Evolutionary conservation across 2,888 invertebrate genomes (phyloP).

Genomic region (Euspilapteryx auroguttella): DNA sequence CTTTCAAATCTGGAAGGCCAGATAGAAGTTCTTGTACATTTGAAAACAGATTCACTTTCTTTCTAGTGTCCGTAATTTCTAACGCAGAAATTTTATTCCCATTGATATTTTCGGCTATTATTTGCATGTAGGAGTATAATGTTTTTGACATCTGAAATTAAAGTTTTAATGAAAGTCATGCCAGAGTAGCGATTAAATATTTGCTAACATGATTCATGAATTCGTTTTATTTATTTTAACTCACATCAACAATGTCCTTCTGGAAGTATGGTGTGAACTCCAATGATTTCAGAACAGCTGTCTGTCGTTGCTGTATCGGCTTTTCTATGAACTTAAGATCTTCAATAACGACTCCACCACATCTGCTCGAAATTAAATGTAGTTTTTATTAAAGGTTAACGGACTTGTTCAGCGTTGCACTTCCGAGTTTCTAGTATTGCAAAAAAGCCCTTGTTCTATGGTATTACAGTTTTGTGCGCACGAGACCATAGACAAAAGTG

Average conservation of each 20-base stretch:
- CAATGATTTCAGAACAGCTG: background rate
- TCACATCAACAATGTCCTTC: background rate
- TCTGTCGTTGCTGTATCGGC: background rate
- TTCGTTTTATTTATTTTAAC: background rate
- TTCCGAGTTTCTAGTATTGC: too few relatives aligned
- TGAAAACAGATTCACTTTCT: too few relatives aligned
- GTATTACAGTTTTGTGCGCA: too few relatives aligned
- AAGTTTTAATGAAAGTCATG: background rate
- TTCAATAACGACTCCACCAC: background rate
- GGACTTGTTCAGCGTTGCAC: too few relatives aligned
- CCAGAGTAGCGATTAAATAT: background rate
- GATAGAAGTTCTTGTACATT: too few relatives aligned
- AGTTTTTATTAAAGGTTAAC: too few relatives aligned
- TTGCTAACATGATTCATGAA: background rate
- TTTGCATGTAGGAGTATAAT: conserved; percentile 2
- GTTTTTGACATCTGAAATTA: conserved; percentile 1
- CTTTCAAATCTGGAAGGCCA: background rate
- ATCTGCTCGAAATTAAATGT: too few relatives aligned
- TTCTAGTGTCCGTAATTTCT: too few relatives aligned
- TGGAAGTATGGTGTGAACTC: background rate
- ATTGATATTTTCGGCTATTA: conserved; percentile 3
- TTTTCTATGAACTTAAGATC: background rate
- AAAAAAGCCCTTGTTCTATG: too few relatives aligned
- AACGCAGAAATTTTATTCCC: too few relatives aligned
- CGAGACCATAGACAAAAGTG: too few relatives aligned